Evolutionary conservation across 2,113 vertebrate genomes (phyloP).

Genomic region (Climacteris rufus): DNA sequence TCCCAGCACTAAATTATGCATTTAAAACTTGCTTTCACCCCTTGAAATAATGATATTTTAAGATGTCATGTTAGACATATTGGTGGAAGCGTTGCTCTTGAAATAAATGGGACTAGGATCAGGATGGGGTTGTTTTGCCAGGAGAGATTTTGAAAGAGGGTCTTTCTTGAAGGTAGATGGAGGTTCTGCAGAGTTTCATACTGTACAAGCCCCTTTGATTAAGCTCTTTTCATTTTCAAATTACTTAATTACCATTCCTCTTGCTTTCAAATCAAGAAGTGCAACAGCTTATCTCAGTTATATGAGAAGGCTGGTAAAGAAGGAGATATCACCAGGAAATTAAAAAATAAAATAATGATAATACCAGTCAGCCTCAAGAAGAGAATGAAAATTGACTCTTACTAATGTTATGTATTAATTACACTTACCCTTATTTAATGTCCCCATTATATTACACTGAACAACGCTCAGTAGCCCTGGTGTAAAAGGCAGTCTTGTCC

Average conservation of each 20-base stretch:
- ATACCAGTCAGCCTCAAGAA: neutral
- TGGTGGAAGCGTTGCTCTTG: neutral
- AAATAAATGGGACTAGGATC: neutral
- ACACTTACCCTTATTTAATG: neutral
- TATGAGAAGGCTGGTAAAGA: neutral
- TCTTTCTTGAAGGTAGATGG: neutral
- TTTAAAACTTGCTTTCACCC: neutral
- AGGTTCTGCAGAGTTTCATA: neutral
- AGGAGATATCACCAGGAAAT: conserved; percentile 46
- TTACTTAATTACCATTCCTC: conserved; percentile 48
- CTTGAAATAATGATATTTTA: neutral
- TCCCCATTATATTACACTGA: neutral
- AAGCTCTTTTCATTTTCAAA: conserved; percentile 58
- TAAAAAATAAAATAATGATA: conserved; percentile 60
- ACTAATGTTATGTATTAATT: conserved; percentile 52
- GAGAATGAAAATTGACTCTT: conserved; percentile 47
- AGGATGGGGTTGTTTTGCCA: neutral
- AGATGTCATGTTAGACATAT: neutral
- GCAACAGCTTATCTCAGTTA: conserved; percentile 51
- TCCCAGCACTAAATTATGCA: neutral
- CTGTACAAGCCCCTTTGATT: neutral
- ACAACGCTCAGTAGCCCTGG: neutral
- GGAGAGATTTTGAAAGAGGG: neutral
- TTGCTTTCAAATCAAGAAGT: conserved; percentile 42
- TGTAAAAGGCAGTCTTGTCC: neutral